Evolutionary conservation across 2,113 vertebrate genomes (phyloP), one percentile per base, ranked within the genome.

Genomic region (Oryzias javanicus): DNA sequence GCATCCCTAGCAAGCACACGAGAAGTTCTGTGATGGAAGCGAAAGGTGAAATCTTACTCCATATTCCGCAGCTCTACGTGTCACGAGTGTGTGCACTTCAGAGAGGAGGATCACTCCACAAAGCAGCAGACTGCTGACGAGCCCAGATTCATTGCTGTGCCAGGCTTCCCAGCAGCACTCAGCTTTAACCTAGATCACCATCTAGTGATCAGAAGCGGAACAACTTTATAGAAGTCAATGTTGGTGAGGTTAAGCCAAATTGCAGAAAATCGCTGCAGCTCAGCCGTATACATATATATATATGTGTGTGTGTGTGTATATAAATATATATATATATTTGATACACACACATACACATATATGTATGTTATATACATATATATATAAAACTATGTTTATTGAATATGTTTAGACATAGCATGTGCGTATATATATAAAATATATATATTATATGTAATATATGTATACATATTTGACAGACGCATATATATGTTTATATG

Each of bases 121-220:
- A 42, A 70, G 52, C 72, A 68, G 71, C 5, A 15, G 25, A 52
- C 53, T 20, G 69, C 70, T 60, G 64, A 73, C 44, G 41, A 14
- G 45, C 29, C 19, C 14, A 14, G 51, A 41, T 29, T 6, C 7
- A 14, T n/a, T 19, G 55, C 41, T 29, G 1, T 18, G 50, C 42
- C n/a, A 19, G 14, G 25, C 44, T 5, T 15, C 25, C 24, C 22
- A 24, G 16, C 17, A 13, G 4, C 41, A 46, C 46, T 12, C 78
- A 77, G 63, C 80, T 86, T 85, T 82, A 83, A 88, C 85, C 85
- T 76, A 73, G 67, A 84, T 86, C 78, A 79, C 88, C 88, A 88
- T 90, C 86, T 90, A 89, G 85, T 85, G 88, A 60, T 45, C 1
- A 1, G 0, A 2, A 1, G 0, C 17, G 7, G 61, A 14, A 72